A percentile compares a stretch with the other conserved stretches of the same genome.
Conservation (phyloP, 1,140 invertebrate species). For the Spodoptera litura region DNA sequence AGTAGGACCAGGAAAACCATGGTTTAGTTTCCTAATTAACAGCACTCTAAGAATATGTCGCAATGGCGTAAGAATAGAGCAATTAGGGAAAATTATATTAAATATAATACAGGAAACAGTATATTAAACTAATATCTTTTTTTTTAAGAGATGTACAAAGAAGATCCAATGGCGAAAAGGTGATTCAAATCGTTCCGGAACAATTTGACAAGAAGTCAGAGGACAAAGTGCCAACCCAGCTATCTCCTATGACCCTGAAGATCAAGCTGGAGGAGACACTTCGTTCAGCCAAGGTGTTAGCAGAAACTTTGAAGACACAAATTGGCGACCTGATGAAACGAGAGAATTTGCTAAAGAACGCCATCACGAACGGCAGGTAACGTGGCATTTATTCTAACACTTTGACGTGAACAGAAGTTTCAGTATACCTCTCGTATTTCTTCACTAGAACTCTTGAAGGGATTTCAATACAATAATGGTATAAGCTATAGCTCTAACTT, state of each 20-base stretch:
- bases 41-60: no score
- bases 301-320: slow-evolving; percentile 61
- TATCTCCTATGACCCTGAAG: slow-evolving; percentile 47
- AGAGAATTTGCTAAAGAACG: slow-evolving; percentile 66
- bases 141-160: background rate
- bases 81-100: no score
- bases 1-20: no score
- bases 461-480: no score
- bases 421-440: no score
- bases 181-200: background rate
- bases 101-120: no score
- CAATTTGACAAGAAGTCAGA: background rate
- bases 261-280: slow-evolving; percentile 60
- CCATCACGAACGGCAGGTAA: slow-evolving; percentile 72
- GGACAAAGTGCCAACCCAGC: background rate
- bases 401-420: background rate
- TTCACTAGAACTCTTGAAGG: background rate
- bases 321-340: slow-evolving; percentile 55
- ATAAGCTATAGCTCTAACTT: no score
- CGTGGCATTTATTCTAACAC: background rate
- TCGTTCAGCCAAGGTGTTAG: slow-evolving; percentile 59
- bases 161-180: background rate
- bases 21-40: no score
- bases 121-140: no score
- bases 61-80: no score